A percentile compares a stretch with the other conserved stretches of the same genome.
phyloP scores from a whole-genome alignment of 1,140 invertebrate species.

The Elysia chlorotica region DNA sequence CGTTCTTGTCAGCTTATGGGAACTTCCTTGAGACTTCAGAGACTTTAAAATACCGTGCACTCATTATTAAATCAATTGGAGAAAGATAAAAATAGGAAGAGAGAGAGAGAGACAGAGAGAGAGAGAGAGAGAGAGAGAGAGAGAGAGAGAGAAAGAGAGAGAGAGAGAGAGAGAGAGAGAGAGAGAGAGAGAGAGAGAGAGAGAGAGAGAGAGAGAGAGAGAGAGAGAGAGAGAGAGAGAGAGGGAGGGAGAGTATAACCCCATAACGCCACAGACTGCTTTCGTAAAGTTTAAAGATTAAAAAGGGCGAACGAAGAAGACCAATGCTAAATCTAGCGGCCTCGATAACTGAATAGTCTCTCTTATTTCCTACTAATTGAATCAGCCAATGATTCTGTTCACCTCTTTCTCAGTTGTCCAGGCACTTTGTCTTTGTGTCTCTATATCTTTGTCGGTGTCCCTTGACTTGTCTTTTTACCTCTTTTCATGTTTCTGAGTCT shows the following conservation, averaged over 20 bases:
- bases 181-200: neutral
- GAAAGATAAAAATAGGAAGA: neutral
- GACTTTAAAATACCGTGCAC: neutral
- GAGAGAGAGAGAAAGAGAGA: neutral
- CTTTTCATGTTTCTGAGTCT: neutral
- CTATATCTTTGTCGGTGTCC: neutral
- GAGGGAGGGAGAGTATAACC: too few species aligned
- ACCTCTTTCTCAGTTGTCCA: too few species aligned
- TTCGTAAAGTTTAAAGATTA: too few species aligned
- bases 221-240: neutral
- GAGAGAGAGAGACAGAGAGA: constrained; percentile 7
- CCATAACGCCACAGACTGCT: too few species aligned
- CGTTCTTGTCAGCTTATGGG: neutral
- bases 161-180: neutral
- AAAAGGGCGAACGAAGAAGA: too few species aligned
- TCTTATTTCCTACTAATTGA: too few species aligned
- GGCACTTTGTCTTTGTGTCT: neutral
- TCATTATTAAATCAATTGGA: neutral
- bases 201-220: neutral
- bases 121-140: constrained; percentile 1
- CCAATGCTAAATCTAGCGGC: too few species aligned
- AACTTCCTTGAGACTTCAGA: neutral
- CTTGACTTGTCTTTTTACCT: neutral
- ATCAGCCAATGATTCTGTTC: too few species aligned
- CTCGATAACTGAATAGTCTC: too few species aligned